Evolutionary conservation across 2,888 invertebrate species (phyloP).

Genomic region (Neoscelio sp.): DNA sequence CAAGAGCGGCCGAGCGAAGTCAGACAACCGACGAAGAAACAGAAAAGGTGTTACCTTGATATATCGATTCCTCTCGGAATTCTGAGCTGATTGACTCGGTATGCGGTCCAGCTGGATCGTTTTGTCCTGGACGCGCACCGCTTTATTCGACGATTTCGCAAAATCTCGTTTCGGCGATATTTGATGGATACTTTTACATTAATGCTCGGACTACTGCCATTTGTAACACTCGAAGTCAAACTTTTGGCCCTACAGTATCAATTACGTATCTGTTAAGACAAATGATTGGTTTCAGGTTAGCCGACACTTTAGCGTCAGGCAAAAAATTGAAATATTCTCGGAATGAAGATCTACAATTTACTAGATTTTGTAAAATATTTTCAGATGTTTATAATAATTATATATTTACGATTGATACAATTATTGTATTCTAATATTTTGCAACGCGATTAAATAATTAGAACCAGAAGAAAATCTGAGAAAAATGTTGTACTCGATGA

Average conservation of each 20-base stretch:
- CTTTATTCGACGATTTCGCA: conserved; percentile 40
- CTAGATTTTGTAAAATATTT: conserved; percentile 16
- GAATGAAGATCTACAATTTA: conserved; percentile 26
- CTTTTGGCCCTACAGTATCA: conserved; percentile 49
- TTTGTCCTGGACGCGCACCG: conserved; percentile 30
- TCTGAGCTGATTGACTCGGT: conserved; percentile 70
- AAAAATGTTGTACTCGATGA: too few species aligned
- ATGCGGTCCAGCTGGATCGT: conserved; percentile 67
- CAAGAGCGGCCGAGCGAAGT: conserved; percentile 41
- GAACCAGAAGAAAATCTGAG: too few species aligned
- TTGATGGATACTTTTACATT: conserved; percentile 63
- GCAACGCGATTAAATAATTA: too few species aligned
- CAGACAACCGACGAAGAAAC: conserved; percentile 68
- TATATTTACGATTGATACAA: too few species aligned
- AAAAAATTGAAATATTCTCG: conserved; percentile 42
- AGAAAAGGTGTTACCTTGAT: conserved; percentile 77
- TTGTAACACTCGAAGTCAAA: conserved; percentile 62
- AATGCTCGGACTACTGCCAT: conserved; percentile 64
- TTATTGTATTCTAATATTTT: too few species aligned
- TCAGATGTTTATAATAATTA: too few species aligned
- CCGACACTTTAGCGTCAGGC: conserved; percentile 49
- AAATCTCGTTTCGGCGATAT: conserved; percentile 59
- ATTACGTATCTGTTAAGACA: conserved; percentile 64
- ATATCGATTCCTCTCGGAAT: conserved; percentile 75
- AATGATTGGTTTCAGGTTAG: conserved; percentile 54